Percentiles rank a stretch among this genome's conserved stretches.
Conservation (phyloP, 2,888 invertebrate genomes). For the Andrena dorsata region DNA sequence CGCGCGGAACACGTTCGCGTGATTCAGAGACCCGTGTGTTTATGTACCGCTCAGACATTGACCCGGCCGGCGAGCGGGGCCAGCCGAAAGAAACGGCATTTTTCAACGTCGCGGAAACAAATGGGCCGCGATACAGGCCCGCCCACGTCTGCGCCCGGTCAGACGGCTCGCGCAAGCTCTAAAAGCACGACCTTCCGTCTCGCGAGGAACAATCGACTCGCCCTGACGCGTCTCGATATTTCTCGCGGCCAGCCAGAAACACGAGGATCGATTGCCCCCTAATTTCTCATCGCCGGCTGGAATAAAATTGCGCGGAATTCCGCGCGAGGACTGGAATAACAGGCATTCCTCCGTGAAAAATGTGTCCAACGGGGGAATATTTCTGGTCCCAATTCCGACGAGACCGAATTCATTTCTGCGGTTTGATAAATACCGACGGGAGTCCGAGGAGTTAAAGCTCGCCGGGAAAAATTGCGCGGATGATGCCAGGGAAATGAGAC, state of each 20-base stretch:
- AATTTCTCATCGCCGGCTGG: conserved; percentile 1
- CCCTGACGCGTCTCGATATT: not conserved
- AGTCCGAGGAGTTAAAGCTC: not conserved
- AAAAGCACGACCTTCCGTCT: conserved; percentile 41
- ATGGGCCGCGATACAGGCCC: conserved; percentile 72
- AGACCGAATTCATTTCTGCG: not conserved
- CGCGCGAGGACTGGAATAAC: not conserved
- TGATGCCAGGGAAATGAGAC: not conserved
- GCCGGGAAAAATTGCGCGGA: conserved; percentile 1
- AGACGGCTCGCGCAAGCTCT: conserved; percentile 36
- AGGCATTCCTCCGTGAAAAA: not conserved
- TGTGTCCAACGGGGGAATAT: not conserved
- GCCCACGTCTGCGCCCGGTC: conserved; percentile 45
- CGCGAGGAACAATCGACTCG: not conserved
- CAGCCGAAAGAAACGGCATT: conserved; percentile 72
- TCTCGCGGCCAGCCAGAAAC: not conserved
- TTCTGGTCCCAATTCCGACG: not conserved
- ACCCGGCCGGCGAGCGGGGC: conserved; percentile 43
- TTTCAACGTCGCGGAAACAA: conserved; percentile 77
- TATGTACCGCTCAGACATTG: conserved; percentile 65
- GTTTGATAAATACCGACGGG: not conserved
- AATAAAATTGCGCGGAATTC: not conserved
- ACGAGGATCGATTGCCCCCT: conserved; percentile 3
- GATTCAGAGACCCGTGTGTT: conserved; percentile 36
- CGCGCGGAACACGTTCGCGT: conserved; percentile 10